Evolutionary conservation across 2,888 invertebrate genomes (phyloP), one percentile per base, ranked within the genome.

Genomic region (Hirtodrosophila histrioides): DNA sequence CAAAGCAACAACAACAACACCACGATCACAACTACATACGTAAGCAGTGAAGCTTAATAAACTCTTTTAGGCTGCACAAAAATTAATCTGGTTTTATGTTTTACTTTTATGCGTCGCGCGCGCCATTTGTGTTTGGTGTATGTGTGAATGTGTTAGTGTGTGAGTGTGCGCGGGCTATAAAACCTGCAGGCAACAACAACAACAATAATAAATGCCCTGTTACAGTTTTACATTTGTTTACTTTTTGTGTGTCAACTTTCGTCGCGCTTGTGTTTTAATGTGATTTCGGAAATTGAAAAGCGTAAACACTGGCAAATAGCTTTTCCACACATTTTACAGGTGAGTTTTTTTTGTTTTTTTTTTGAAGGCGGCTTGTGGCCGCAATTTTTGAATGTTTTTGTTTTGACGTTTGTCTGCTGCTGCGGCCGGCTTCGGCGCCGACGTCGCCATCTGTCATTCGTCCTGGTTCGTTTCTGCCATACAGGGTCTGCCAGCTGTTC

Each of bases 71-170:
- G 44, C 87, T 69, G 80, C 46, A 69, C 66, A 65, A 77, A 88
- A 88, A 75, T 70, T 86, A 86, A 88, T 88, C 86, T 86, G 79
- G 88, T 82, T 88, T 83, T 86, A 83, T 88, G 75, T 86, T 76
- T 84, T 84, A 80, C 65, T 84, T 69, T 72, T 55, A 72, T 67
- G 68, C 56, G 60, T 69, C 71, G 64, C 64, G 81, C 78, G 75
- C 78, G 78, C 73, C 66, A 71, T 55, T 72, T 57, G 43, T 58
- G 24, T 51, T 40, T 66, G 69, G 58, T 56, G 64, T 69, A 41
- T 69, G 69, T 40, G 41, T 55, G 23, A 40, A 11, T 60, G 55
- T 62, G 57, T n/a, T n/a, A n/a, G n/a, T 31, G 12, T 23, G 40
- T 61, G 49, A 40, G 31, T 60, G 58, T 51, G 49, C 62, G 70